Evolutionary conservation across 2,888 invertebrate genomes (phyloP), one percentile per base, ranked within the genome.

Genomic region (Ypsolopha scabrella): DNA sequence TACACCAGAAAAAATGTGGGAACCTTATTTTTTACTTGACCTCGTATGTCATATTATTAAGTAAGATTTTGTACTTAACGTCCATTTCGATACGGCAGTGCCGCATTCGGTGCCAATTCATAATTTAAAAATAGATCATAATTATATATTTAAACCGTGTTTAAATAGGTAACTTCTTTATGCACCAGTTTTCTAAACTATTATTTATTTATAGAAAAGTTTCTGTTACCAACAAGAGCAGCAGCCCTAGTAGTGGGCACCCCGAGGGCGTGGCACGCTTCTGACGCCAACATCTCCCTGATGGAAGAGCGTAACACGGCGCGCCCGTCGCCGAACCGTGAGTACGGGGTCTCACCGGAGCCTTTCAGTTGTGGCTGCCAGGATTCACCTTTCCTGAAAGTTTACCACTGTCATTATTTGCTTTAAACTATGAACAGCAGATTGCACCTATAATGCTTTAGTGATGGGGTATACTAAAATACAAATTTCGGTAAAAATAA

Each of bases 311-410:
- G 78, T 0, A 91, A 74, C 1, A 92, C 91, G n/a, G 91, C 91
- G 36, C 91, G 80, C 0, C 91, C 91, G 68, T 91, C 91, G 0
- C 90, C 91, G 58, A 87, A 81, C 10, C 91, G 80, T 0, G 91
- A 91, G 70, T 89, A 91, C 0, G 91, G 91, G 0, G 91, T 91
- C 59, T 81, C 81, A 0, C 91, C 91, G 0, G 90, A 88, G 0
- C 91, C 91, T 67, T 91, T 91, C 3, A 91, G 65, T 60, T 91
- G 91, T 0, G 89, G 82, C 63, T 91, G 91, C 90, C 90, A 91
- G 55, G 88, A 72, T 61, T 90, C 88, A 9, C 88, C 88, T 53
- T 80, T 75, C 45, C 87, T 87, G 53, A 6, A 41, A 41, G 50
- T 24, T 3, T 24, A 24, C 24, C n/a, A n/a, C n/a, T n/a, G n/a